Evolutionary conservation across 2,888 invertebrate species (phyloP), one percentile per base, ranked within the genome.

Genomic region (Tryphoninae sp.): DNA sequence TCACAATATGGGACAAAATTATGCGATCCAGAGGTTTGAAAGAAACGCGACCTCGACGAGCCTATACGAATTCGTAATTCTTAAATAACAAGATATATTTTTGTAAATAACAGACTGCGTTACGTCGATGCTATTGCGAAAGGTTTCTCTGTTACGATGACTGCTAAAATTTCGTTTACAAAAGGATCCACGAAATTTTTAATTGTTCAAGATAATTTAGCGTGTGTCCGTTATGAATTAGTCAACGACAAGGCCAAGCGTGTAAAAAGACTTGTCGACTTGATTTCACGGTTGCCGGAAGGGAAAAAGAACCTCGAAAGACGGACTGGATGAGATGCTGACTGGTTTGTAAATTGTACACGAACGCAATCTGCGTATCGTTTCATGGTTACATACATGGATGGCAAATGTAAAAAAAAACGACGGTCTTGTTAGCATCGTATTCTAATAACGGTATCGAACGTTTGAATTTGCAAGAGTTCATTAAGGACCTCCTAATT

Each of bases 401-500:
- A 42, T 69, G 7, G 7, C n/a, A 16, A 58, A 58, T 22, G 40
- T 13, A 19, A 16, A 61, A 61, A 16, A 49, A 61, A 16, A 49
- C 6, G n/a, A 1, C n/a, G 1, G 23, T 62, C 11, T 67, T 59
- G 61, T 81, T 73, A 77, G 77, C 68, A 58, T 19, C 53, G 58
- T 11, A 42, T 45, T 13, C 58, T 51, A 42, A 51, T 22, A 49
- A 40, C 55, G 53, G 19, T 16, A 67, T 72, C 53, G 55, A 72
- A 71, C 59, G 19, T 40, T 13, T 53, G 49, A 59, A 61, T 22
- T 9, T 22, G 13, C 33, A 53, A 19, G 40, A 69, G 75, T 75
- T 81, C 64, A 59, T 75, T 67, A 62, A 45, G 67, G 45, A 42
- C 33, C 23, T 49, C 61, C 69, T 78, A 78, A 81, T 75, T 81